Conservation (phyloP, 2,888 invertebrate species). For the Melinopterus prodromus region DNA sequence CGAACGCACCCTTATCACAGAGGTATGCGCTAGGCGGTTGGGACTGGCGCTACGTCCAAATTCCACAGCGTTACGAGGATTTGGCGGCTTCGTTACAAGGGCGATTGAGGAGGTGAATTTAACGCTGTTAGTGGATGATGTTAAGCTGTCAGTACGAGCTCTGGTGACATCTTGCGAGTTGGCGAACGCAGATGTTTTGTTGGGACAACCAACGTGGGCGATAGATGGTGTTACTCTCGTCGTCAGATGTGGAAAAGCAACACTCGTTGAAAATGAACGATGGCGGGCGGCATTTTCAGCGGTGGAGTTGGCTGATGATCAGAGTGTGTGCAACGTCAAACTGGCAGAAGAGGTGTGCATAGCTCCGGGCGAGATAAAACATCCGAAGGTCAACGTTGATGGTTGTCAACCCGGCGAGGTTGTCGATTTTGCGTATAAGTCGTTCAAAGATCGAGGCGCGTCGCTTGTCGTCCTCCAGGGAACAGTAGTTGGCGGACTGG, state of each 20-base stretch:
- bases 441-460: not conserved
- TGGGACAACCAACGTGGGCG: constrained; percentile 32
- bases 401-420: not conserved
- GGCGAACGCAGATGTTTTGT: constrained; percentile 28
- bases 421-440: no score
- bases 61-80: constrained; percentile 21
- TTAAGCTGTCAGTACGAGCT: constrained; percentile 26
- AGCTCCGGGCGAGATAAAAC: not conserved
- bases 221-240: constrained; percentile 27
- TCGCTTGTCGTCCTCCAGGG: not conserved
- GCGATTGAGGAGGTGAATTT: not conserved
- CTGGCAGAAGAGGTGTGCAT: not conserved
- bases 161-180: constrained; percentile 28
- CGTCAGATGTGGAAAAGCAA: constrained; percentile 33
- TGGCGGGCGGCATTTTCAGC: constrained; percentile 15
- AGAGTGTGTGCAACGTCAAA: not conserved
- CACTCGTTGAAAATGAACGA: constrained; percentile 14
- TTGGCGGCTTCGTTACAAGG: constrained; percentile 23
- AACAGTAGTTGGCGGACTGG: not conserved
- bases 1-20: constrained; percentile 28
- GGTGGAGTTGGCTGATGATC: constrained; percentile 13
- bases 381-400: constrained; percentile 8
- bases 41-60: constrained; percentile 14
- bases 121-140: constrained; percentile 24
- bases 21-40: constrained; percentile 29